These are phyloP conservation scores for Punctoribates punctum DNA, from an alignment of 2,888 invertebrate species.

Conservation along the genomic window DNA sequence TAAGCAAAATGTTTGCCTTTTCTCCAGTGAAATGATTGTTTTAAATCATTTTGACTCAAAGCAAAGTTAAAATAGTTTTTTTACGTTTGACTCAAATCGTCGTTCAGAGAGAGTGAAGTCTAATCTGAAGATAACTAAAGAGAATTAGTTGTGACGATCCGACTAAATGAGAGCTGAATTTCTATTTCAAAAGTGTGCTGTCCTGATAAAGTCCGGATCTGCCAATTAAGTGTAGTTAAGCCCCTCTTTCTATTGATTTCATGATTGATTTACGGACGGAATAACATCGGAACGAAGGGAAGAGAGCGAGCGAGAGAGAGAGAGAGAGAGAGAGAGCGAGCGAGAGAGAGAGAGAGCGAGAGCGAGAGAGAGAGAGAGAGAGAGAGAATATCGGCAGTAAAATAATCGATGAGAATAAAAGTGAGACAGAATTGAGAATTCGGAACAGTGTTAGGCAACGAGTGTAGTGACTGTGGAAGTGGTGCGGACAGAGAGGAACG, in stretches of 20 bases:
- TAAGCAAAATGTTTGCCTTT: no score
- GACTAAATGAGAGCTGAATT: conserved; percentile 24
- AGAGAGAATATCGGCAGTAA: not conserved
- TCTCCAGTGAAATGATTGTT: no score
- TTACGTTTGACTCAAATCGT: not conserved
- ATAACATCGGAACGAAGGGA: not conserved
- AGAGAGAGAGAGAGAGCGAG: not conserved
- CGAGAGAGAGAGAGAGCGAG: conserved; percentile 15
- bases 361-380: conserved; percentile 24
- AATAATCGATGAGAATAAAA: conserved; percentile 5
- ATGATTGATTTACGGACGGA: conserved; percentile 24
- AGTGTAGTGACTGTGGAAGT: not conserved
- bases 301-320: not conserved
- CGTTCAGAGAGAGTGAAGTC: not conserved
- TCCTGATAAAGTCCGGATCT: conserved; percentile 36
- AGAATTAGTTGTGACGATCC: conserved; percentile 1
- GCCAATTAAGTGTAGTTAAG: conserved; percentile 34
- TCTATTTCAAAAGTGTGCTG: conserved; percentile 26
- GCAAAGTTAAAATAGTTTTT: not conserved
- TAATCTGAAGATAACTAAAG: conserved; percentile 1
- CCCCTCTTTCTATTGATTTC: conserved; percentile 32
- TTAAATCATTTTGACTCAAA: no score
- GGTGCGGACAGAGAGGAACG: not conserved
- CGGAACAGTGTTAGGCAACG: not conserved
- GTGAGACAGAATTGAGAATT: conserved; percentile 11